Evolutionary conservation across 1,140 invertebrate genomes (phyloP).

Genomic region (Colletes latitarsis): DNA sequence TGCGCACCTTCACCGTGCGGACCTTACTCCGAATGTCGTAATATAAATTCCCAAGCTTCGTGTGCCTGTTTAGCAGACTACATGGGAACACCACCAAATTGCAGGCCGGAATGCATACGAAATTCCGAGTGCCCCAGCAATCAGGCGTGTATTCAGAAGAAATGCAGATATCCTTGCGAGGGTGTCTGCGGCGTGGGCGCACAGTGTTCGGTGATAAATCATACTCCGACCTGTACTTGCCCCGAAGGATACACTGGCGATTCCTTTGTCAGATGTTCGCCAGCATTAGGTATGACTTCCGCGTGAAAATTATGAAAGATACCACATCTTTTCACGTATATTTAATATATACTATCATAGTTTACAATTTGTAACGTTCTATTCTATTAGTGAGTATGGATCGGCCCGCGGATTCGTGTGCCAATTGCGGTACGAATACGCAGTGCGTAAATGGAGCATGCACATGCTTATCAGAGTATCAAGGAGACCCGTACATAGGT

Average conservation of each 20-base stretch:
- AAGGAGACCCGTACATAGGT: conserved; percentile 79
- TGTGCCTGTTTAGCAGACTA: conserved; percentile 85
- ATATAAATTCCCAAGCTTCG: conserved; percentile 75
- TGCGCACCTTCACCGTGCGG: conserved; percentile 82
- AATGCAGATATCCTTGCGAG: conserved; percentile 82
- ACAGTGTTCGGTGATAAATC: conserved; percentile 83
- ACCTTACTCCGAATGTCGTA: conserved; percentile 77
- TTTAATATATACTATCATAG: too few relatives aligned
- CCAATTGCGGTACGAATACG: conserved; percentile 81
- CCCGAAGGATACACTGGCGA: conserved; percentile 80
- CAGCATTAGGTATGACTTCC: conserved; percentile 2
- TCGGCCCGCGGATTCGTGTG: conserved; percentile 59
- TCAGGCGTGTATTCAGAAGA: conserved; percentile 85
- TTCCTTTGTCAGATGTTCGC: conserved; percentile 81
- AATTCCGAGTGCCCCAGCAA: conserved; percentile 85
- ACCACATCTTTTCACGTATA: background rate
- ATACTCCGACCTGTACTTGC: conserved; percentile 83
- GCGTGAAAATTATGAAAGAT: background rate
- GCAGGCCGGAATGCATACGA: conserved; percentile 86
- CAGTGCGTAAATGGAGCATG: conserved; percentile 81
- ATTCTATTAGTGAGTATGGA: background rate
- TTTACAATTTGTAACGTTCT: too few relatives aligned
- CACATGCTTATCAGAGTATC: conserved; percentile 78
- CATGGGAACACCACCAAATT: conserved; percentile 84
- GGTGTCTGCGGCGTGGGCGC: conserved; percentile 83